Evolutionary conservation across 2,797 vertebrate species (phyloP).

Genomic region (Varecia variegata): DNA sequence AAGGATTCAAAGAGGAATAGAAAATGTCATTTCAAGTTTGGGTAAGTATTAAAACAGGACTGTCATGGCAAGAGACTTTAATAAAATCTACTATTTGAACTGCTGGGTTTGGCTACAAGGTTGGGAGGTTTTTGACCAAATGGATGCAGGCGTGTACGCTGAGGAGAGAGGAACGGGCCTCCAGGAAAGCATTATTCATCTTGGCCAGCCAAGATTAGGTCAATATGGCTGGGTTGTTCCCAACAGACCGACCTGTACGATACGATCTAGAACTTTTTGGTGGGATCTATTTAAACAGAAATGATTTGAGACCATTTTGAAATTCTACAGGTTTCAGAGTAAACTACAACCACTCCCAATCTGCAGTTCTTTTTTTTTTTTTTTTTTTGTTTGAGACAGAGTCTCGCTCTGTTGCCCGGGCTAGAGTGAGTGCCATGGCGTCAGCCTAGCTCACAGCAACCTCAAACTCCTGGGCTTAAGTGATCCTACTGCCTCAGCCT

Average conservation of each 20-base stretch:
- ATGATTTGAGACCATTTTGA: not conserved
- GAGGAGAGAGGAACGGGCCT: not conserved
- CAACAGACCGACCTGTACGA: not conserved
- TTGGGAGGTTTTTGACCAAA: not conserved
- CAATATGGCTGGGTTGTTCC: not conserved
- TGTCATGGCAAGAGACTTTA: not conserved
- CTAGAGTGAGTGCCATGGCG: too few species aligned
- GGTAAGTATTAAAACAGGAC: not conserved
- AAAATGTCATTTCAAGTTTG: not conserved
- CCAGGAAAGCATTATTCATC: not conserved
- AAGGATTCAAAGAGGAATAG: not conserved
- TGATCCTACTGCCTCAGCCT: too few species aligned
- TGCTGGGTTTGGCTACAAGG: not conserved
- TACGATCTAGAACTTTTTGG: not conserved
- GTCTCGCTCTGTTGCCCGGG: too few species aligned
- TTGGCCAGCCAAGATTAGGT: not conserved
- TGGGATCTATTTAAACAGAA: slow-evolving; percentile 3
- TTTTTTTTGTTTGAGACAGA: too few species aligned
- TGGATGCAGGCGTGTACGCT: not conserved
- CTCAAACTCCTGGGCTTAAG: too few species aligned
- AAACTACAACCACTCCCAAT: not conserved
- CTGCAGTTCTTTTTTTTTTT: not conserved
- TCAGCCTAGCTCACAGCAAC: too few species aligned
- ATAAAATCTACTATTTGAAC: not conserved
- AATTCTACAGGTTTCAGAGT: not conserved